Conservation (phyloP, 1,140 invertebrate genomes). For the Penaeus indicus region DNA sequence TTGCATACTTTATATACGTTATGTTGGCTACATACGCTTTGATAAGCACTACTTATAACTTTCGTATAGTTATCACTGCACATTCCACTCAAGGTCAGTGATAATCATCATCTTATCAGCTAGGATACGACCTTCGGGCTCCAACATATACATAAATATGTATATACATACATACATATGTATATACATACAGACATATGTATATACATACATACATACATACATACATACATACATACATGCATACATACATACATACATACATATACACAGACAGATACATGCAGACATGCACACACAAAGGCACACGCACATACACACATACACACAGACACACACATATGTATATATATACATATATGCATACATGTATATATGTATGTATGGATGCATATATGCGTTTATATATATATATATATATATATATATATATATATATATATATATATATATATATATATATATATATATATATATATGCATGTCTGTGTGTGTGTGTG, state of each 20-base stretch:
- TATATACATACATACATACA: background rate
- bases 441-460: background rate
- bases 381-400: background rate
- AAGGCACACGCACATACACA: background rate
- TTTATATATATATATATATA: background rate
- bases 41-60: too few species aligned
- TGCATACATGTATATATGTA: background rate
- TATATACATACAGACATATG: background rate
- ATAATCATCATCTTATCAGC: too few species aligned
- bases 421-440: background rate
- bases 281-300: slow-evolving; percentile 22
- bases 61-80: too few species aligned
- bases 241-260: slow-evolving; percentile 31
- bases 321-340: background rate
- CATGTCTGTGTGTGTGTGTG: slow-evolving; percentile 18
- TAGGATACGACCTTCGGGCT: too few species aligned
- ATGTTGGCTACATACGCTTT: too few species aligned
- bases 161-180: slow-evolving; percentile 1
- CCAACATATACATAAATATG: background rate
- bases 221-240: slow-evolving; percentile 27
- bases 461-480: slow-evolving; percentile 12
- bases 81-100: too few species aligned
- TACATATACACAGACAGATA: slow-evolving; percentile 32
- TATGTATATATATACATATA: slow-evolving; percentile 23
- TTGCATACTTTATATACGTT: too few species aligned